These are phyloP conservation scores for Thunnus thynnus DNA, from an alignment of 2,113 vertebrate genomes.

Conservation along the genomic window DNA sequence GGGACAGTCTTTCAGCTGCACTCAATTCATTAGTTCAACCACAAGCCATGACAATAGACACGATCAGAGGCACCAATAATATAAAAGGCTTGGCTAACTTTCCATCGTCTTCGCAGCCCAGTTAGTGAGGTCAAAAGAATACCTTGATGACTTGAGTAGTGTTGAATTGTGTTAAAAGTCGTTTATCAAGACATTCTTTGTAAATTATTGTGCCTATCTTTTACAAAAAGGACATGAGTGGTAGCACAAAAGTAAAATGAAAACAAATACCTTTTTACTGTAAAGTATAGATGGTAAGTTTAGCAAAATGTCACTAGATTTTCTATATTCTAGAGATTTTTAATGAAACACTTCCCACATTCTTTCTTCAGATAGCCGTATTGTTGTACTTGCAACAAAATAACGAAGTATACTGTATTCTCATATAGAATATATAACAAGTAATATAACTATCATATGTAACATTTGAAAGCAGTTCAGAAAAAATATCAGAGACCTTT, in stretches of 20 bases:
- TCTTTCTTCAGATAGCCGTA: background rate
- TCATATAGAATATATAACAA: background rate
- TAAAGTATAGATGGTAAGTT: too few species aligned
- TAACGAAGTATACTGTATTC: background rate
- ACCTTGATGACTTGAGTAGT: conserved; percentile 10
- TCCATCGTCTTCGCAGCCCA: conserved; percentile 21
- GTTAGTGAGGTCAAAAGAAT: background rate
- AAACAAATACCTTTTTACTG: too few species aligned
- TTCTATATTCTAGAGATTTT: background rate
- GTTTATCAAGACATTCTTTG: background rate
- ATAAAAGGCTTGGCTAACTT: conserved; percentile 29
- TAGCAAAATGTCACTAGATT: background rate
- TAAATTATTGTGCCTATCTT: background rate
- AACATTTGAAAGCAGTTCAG: background rate
- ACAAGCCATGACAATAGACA: conserved; percentile 39
- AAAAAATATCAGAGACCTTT: background rate
- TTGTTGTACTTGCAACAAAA: background rate
- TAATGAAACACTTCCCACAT: background rate
- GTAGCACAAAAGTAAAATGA: too few species aligned
- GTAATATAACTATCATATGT: background rate
- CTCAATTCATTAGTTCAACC: conserved; percentile 64
- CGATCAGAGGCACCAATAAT: conserved; percentile 1
- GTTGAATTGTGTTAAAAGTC: conserved; percentile 12
- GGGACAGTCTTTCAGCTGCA: conserved; percentile 58
- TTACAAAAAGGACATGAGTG: too few species aligned